A percentile compares a stretch with the other conserved stretches of the same genome.
phyloP scores from a whole-genome alignment of 2,113 vertebrate species.

The Narcine bancroftii region DNA sequence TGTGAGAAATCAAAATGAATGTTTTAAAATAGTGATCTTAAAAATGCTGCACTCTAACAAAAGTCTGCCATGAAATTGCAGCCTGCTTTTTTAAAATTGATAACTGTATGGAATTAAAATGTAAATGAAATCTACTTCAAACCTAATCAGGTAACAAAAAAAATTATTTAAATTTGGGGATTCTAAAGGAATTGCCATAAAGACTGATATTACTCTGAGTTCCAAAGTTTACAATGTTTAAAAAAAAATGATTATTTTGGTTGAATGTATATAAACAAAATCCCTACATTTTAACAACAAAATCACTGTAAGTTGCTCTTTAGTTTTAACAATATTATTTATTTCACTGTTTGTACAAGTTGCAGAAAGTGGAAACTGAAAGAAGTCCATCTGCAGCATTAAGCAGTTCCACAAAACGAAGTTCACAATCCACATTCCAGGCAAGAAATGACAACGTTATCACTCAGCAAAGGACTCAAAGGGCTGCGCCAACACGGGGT shows the following conservation, averaged over 20 bases:
- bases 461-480: not conserved
- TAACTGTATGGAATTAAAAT: too few relatives aligned
- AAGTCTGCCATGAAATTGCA: too few relatives aligned
- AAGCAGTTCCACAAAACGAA: conserved; percentile 37
- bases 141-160: not conserved
- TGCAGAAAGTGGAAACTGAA: conserved; percentile 40
- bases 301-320: not conserved
- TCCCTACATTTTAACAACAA: not conserved
- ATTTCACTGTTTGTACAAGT: conserved; percentile 42
- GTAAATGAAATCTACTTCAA: not conserved
- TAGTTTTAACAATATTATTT: conserved; percentile 26
- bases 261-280: not conserved
- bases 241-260: not conserved
- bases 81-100: too few relatives aligned
- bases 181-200: not conserved
- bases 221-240: not conserved
- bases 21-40: too few relatives aligned
- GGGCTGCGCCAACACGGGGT: conserved; percentile 46
- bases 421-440: conserved; percentile 46
- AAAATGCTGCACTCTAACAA: too few relatives aligned
- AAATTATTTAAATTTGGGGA: not conserved
- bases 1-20: too few relatives aligned
- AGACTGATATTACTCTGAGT: not conserved
- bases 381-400: conserved; percentile 47
- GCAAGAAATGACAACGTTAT: conserved; percentile 40